A percentile compares a stretch with the other conserved stretches of the same genome.
These are phyloP conservation scores for Neomicropteryx cornuta DNA, from an alignment of 1,140 invertebrate genomes.

Conservation along the genomic window DNA sequence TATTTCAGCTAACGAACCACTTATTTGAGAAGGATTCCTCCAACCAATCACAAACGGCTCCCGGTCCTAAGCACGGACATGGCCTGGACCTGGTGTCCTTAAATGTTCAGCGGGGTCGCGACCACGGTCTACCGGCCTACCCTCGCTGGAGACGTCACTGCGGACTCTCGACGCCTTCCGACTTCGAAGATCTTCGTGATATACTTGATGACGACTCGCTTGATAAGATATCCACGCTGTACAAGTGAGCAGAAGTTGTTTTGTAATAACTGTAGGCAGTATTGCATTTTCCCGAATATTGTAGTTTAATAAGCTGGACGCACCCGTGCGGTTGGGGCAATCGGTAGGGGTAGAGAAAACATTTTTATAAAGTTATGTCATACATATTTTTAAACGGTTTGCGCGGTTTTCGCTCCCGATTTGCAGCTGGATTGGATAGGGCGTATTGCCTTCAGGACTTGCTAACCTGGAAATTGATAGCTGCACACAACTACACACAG, in stretches of 20 bases:
- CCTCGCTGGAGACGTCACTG: slow-evolving; percentile 64
- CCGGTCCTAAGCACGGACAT: slow-evolving; percentile 42
- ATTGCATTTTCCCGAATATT: too few relatives aligned
- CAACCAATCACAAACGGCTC: slow-evolving; percentile 5
- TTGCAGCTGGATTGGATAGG: too few relatives aligned
- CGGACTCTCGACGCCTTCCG: slow-evolving; percentile 49
- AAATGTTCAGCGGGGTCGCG: slow-evolving; percentile 79
- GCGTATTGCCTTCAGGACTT: too few relatives aligned
- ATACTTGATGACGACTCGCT: slow-evolving; percentile 51
- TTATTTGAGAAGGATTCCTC: slow-evolving; percentile 50
- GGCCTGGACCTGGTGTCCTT: slow-evolving; percentile 76
- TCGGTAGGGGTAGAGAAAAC: too few relatives aligned
- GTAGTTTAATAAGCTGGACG: too few relatives aligned
- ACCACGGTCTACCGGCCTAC: slow-evolving; percentile 80
- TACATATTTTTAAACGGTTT: too few relatives aligned
- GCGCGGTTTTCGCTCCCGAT: too few relatives aligned
- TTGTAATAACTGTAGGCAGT: too few relatives aligned
- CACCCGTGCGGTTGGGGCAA: too few relatives aligned
- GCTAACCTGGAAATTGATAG: too few relatives aligned
- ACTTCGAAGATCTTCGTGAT: slow-evolving; percentile 61
- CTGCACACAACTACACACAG: too few relatives aligned
- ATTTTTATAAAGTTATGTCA: too few relatives aligned
- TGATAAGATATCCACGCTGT: slow-evolving; percentile 50
- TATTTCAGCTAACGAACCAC: slow-evolving; percentile 56
- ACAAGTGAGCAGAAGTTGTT: slow-evolving; percentile 42